These are phyloP conservation scores for Calliopsis andreniformis DNA, from an alignment of 1,140 invertebrate genomes.

Conservation along the genomic window DNA sequence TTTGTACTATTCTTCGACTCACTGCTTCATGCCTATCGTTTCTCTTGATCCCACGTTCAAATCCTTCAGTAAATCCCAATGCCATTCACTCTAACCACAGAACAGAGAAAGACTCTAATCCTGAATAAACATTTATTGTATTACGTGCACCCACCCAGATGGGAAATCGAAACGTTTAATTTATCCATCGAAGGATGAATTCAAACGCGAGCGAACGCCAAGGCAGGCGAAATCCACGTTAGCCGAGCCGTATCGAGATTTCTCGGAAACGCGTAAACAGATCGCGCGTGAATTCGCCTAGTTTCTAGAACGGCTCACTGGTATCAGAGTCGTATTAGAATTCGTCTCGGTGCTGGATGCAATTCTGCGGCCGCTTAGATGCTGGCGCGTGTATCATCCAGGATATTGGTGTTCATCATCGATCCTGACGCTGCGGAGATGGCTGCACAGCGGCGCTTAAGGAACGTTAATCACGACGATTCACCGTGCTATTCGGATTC, in stretches of 20 bases:
- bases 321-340: conserved; percentile 19
- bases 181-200: conserved; percentile 3
- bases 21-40: no score
- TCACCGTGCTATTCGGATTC: conserved; percentile 47
- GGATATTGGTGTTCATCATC: conserved; percentile 42
- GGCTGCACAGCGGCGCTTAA: conserved; percentile 23
- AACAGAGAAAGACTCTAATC: no score
- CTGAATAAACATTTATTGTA: no score
- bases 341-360: not conserved
- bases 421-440: not conserved
- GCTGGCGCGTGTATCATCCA: conserved; percentile 37
- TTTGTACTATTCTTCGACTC: no score
- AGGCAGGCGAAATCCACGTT: not conserved
- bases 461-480: conserved; percentile 63
- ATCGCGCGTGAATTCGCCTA: conserved; percentile 32
- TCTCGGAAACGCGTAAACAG: conserved; percentile 16
- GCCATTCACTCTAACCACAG: no score
- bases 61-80: no score
- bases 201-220: conserved; percentile 3
- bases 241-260: not conserved
- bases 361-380: conserved; percentile 23
- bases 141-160: not conserved
- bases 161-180: not conserved
- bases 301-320: not conserved
- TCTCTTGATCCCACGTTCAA: no score